Evolutionary conservation across 1,140 invertebrate genomes (phyloP).

Genomic region (Drosophila seguyi): DNA sequence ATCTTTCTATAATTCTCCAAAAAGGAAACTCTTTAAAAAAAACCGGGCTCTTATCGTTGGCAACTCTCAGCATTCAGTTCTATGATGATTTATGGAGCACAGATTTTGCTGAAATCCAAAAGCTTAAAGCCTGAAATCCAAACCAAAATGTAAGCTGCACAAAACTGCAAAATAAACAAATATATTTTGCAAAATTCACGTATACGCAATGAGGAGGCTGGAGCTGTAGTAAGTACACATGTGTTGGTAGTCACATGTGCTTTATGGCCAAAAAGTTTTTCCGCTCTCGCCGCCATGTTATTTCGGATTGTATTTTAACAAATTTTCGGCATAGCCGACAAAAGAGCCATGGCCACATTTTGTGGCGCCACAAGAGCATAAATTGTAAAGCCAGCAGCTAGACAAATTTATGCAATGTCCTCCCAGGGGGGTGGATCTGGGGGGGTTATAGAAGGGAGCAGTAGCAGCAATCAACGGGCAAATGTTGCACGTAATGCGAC

Average conservation of each 20-base stretch:
- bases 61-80: constrained; percentile 50
- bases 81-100: constrained; percentile 64
- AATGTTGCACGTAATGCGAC: constrained; percentile 77
- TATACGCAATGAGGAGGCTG: constrained; percentile 15
- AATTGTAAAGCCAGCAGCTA: constrained; percentile 71
- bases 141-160: constrained; percentile 10
- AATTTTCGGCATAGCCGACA: constrained; percentile 77
- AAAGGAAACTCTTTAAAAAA: constrained; percentile 7
- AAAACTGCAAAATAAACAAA: constrained; percentile 57
- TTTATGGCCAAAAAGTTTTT: constrained; percentile 75
- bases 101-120: constrained; percentile 15
- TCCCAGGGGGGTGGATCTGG: constrained; percentile 26
- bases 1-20: constrained; percentile 60
- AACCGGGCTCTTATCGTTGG: constrained; percentile 56
- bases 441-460: background rate
- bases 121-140: constrained; percentile 53
- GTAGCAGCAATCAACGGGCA: constrained; percentile 50
- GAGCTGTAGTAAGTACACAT: background rate
- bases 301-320: constrained; percentile 72
- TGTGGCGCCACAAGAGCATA: constrained; percentile 66
- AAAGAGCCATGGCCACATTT: constrained; percentile 64
- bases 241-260: constrained; percentile 69
- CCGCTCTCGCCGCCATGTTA: constrained; percentile 32
- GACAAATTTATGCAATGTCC: constrained; percentile 73
- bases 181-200: constrained; percentile 34